Base-by-base conservation (phyloP, 2,888 invertebrate genomes). In the Pyrocoelia pectoralis region DNA sequence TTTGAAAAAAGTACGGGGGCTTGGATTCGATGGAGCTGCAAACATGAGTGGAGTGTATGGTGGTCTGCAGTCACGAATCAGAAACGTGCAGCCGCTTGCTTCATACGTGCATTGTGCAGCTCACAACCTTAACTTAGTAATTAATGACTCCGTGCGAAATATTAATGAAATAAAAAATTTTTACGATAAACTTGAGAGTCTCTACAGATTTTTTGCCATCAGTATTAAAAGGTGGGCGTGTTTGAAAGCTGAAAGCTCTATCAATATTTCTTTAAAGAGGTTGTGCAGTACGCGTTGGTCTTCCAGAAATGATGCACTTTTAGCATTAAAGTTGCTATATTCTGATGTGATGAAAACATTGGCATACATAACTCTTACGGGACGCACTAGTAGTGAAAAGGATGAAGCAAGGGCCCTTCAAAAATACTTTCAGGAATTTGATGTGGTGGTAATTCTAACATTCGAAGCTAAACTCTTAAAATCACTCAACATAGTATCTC, bases 261-360 rank as follows among this genome's bases (percentile, higher is more conserved):
- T 14, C 3, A 43, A 43, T 12, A 17, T 19, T 19, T 19, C 49
- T n/a, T 24, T 49, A 10, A 49, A 49, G 13, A 17, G 49, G 24
- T 13, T 49, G 24, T 49, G 49, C 13, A 10, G n/a, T 12, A 19
- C 19, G n/a, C 49, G 49, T 9, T 49, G 49, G 49, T 49, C 49
- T 10, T 49, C 24, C 24, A 9, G 49, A 2, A 19, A 49, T 49
- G 19, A 19, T 49, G 1, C 19, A 1, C 49, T 49, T 15, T n/a
- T n/a, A 12, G n/a, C 19, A 17, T 5, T 49, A 2, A 15, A 9
- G 24, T 49, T 49, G n/a, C 12, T 19, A n/a, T 49, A 19, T 17
- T 19, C 19, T 15, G 49, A 49, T 19, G 3, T 49, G 4, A n/a
- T 49, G 18, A 17, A 49, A 49, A 4, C 9, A 9, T 49, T 49